Evolutionary conservation across 2,888 invertebrate species (phyloP).

Genomic region (Ophion ellenae): DNA sequence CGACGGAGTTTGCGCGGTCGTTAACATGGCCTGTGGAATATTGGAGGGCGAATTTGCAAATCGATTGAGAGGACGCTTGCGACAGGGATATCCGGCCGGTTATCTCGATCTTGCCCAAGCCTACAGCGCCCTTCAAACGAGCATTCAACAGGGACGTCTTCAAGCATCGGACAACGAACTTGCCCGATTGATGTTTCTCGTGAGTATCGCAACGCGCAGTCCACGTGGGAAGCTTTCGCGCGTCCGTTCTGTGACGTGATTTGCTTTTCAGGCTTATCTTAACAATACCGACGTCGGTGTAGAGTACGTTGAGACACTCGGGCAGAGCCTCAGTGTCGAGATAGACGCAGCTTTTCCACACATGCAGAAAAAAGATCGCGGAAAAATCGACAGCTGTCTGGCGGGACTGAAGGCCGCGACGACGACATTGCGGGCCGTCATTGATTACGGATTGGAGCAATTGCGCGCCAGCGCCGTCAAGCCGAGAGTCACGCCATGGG

Average conservation of each 20-base stretch:
- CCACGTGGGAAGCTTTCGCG: not conserved
- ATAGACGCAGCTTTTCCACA: conserved; percentile 87
- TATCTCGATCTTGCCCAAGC: conserved; percentile 92
- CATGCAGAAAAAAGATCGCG: conserved; percentile 87
- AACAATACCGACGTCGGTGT: conserved; percentile 96
- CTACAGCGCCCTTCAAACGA: conserved; percentile 92
- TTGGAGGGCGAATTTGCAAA: conserved; percentile 94
- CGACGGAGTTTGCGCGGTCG: conserved; percentile 97
- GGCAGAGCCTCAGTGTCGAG: conserved; percentile 90
- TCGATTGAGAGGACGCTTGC: conserved; percentile 89
- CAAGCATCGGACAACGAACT: conserved; percentile 92
- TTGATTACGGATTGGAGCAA: conserved; percentile 93
- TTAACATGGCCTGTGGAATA: conserved; percentile 95
- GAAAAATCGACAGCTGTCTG: conserved; percentile 90
- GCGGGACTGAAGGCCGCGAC: conserved; percentile 86
- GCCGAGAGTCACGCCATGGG: conserved; percentile 92
- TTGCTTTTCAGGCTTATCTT: conserved; percentile 88
- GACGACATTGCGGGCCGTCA: conserved; percentile 87
- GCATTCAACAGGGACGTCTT: conserved; percentile 91
- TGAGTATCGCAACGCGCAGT: conserved; percentile 80
- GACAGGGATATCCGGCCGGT: conserved; percentile 91
- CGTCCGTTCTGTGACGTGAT: conserved; percentile 24
- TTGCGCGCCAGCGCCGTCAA: conserved; percentile 92
- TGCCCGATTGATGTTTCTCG: conserved; percentile 90
- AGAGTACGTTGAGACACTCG: conserved; percentile 95